phyloP scores from a whole-genome alignment of 2,113 vertebrate species.

The Stictonetta naevosa region DNA sequence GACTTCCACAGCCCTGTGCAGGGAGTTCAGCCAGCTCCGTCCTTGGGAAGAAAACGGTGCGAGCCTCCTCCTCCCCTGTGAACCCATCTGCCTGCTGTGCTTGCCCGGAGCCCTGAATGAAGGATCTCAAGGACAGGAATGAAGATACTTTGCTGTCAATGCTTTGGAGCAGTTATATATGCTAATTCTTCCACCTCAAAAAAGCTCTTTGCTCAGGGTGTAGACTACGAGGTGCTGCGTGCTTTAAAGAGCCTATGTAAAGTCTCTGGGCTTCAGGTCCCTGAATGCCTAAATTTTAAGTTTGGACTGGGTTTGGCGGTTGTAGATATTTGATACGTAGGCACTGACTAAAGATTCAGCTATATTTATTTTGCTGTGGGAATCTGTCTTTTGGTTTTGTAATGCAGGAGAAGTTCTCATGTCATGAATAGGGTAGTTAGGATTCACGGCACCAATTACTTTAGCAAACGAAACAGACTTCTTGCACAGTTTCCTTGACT shows the following conservation, averaged over 20 bases:
- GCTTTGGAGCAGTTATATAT: not conserved
- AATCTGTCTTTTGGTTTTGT: not conserved
- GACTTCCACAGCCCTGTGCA: not conserved
- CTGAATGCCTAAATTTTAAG: not conserved
- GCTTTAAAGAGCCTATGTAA: not conserved
- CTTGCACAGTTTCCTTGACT: not conserved
- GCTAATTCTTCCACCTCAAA: not conserved
- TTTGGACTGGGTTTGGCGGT: not conserved
- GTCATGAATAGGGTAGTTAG: not conserved
- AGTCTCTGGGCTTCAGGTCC: not conserved
- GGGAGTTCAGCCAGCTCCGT: not conserved
- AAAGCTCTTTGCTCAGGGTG: not conserved
- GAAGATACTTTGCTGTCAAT: not conserved
- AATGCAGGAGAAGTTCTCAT: not conserved
- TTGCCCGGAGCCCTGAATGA: not conserved
- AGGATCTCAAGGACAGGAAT: not conserved
- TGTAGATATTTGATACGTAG: not conserved
- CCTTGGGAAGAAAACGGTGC: not conserved
- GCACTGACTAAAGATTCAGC: too few relatives aligned
- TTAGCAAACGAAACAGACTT: not conserved
- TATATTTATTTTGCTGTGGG: not conserved
- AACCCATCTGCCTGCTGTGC: fast-evolving
- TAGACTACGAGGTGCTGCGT: not conserved
- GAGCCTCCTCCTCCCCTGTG: not conserved
- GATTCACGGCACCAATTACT: not conserved